A percentile compares a stretch with the other conserved stretches of the same genome.
phyloP scores from a whole-genome alignment of 2,888 invertebrate species.

The Lasius platythorax region DNA sequence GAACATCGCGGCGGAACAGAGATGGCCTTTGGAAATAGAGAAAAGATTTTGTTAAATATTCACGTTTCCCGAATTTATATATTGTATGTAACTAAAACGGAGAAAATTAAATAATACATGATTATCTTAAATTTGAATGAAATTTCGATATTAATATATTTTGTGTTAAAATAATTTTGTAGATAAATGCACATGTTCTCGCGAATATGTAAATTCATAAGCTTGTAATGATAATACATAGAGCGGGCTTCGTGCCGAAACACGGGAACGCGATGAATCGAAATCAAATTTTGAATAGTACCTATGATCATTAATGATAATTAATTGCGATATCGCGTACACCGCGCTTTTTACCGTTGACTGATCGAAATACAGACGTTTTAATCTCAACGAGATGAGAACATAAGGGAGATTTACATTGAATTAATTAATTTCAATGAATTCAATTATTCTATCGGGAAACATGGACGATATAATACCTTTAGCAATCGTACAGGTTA shows the following conservation, averaged over 20 bases:
- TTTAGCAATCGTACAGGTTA: not conserved
- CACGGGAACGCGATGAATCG: constrained; percentile 4
- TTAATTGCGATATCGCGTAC: constrained; percentile 33
- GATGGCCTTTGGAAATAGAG: constrained; percentile 40
- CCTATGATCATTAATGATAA: constrained; percentile 46
- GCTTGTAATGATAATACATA: not conserved
- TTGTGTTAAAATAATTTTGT: not conserved
- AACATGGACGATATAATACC: not conserved
- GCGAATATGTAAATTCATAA: constrained; percentile 24
- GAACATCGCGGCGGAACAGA: constrained; percentile 48
- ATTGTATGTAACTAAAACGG: not conserved
- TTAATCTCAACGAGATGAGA: constrained; percentile 48
- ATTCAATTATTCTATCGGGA: constrained; percentile 19
- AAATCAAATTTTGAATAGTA: constrained; percentile 37
- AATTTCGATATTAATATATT: not conserved
- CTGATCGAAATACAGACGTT: constrained; percentile 40
- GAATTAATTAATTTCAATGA: constrained; percentile 51
- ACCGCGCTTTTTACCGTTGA: constrained; percentile 22
- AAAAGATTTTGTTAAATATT: not conserved
- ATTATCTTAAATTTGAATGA: not conserved
- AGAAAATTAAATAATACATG: not conserved
- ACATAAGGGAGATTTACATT: constrained; percentile 39
- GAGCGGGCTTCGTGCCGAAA: not conserved
- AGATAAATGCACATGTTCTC: constrained; percentile 2
- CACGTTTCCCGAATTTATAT: not conserved